Evolutionary conservation across 2,888 invertebrate species (phyloP).

Genomic region (Oligia latruncula): DNA sequence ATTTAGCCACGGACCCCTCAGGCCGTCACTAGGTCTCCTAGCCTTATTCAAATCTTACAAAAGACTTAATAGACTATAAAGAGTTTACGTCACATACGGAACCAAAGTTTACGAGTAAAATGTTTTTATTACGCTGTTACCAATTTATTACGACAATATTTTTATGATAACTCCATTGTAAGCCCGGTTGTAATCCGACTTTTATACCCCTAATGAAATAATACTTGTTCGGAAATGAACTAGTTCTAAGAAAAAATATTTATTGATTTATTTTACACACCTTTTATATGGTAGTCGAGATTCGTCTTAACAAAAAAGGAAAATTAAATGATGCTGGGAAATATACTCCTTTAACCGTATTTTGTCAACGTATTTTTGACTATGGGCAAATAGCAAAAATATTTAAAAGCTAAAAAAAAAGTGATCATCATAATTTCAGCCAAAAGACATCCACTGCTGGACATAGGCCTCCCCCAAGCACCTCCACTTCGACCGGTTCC

Average conservation of each 20-base stretch:
- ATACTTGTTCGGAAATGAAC: constrained; percentile 45
- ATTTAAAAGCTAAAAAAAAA: too few relatives aligned
- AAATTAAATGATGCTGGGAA: background rate
- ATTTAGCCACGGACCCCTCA: too few relatives aligned
- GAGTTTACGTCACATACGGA: constrained; percentile 25
- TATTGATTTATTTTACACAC: constrained; percentile 40
- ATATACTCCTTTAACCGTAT: too few relatives aligned
- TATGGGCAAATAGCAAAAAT: too few relatives aligned
- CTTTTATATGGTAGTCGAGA: constrained; percentile 12
- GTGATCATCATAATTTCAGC: too few relatives aligned
- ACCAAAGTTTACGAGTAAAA: constrained; percentile 49
- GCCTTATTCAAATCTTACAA: background rate
- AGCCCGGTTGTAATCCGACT: constrained; percentile 52
- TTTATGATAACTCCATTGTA: constrained; percentile 63
- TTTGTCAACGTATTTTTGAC: too few relatives aligned
- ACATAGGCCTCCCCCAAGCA: too few relatives aligned
- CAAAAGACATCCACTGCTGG: too few relatives aligned
- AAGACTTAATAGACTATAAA: constrained; percentile 5
- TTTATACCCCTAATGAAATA: constrained; percentile 62
- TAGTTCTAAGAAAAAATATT: constrained; percentile 33
- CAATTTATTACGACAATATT: constrained; percentile 67
- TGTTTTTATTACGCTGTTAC: constrained; percentile 59
- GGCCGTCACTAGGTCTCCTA: background rate
- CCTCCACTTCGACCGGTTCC: too few relatives aligned
- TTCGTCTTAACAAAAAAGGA: background rate